Evolutionary conservation across 2,797 vertebrate genomes (phyloP), one percentile per base, ranked within the genome.

Genomic region (Jordanella pulchra): DNA sequence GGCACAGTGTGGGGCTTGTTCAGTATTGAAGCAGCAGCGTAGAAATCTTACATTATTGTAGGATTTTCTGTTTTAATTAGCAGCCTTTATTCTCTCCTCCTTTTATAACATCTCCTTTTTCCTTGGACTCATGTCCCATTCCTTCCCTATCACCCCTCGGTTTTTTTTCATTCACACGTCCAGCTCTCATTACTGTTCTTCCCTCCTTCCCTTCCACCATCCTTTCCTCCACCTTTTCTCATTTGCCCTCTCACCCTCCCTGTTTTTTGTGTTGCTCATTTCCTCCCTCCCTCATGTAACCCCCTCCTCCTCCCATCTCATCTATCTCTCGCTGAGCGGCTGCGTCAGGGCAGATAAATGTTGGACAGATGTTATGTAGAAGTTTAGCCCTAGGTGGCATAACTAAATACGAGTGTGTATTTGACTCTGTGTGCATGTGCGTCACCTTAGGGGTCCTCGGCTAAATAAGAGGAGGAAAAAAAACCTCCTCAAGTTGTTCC

Each of bases 291-390:
- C 71, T 54, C 3, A 44, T 35, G 35, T 76, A 45, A 53, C 44
- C 32, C 9, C 63, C 39, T 66, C 54, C 25, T 21, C 21, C 71
- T 67, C 70, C 18, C 55, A 50, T 75, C 76, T 79, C 81, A 75
- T 88, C 81, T 44, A 71, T 89, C 77, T 84, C 77, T 80, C 7
- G 54, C 85, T 80, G 84, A 84, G 83, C 67, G 78, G 78, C 81
- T 85, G 84, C 64, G 60, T 91, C 87, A 83, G 80, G 76, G 77
- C 83, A 87, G 88, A 92, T 89, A 80, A 87, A 90, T 91, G 88
- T 85, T 87, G 85, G 87, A 87, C 90, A 91, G 91, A 90, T 92
- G 89, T 89, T 89, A 44, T 86, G 88, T 70, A 80, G 85, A 90
- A 88, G 84, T 84, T 77, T 89, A 76, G 86, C 88, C 88, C 85